Evolutionary conservation across 2,888 invertebrate genomes (phyloP).

Genomic region (Zaprionus obscuricornis): DNA sequence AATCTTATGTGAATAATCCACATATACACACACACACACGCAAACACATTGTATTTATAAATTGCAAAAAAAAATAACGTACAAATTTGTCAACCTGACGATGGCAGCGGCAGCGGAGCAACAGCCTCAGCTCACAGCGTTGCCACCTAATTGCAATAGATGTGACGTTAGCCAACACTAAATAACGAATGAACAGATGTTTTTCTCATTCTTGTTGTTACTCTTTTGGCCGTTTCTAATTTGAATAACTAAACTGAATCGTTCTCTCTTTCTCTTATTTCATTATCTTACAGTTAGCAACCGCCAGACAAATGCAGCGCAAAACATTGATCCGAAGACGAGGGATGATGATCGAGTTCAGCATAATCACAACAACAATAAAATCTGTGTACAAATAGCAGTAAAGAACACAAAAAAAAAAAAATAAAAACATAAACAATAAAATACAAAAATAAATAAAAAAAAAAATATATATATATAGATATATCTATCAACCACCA

Average conservation of each 20-base stretch:
- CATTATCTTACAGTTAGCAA: conserved; percentile 22
- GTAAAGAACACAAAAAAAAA: conserved; percentile 5
- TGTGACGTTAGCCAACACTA: conserved; percentile 36
- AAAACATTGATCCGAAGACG: conserved; percentile 41
- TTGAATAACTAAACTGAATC: conserved; percentile 16
- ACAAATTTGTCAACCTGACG: too few relatives aligned
- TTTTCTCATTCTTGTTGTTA: conserved; percentile 1
- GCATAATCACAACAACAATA: conserved; percentile 25
- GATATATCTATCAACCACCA: too few relatives aligned
- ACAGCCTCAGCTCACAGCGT: conserved; percentile 9
- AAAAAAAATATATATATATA: conserved; percentile 14
- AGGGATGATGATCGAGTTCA: conserved; percentile 55
- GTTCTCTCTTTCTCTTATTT: neutral
- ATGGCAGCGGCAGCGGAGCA: too few relatives aligned
- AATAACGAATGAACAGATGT: conserved; percentile 20
- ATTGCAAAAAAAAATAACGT: too few relatives aligned
- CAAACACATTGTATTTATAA: neutral
- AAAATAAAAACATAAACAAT: conserved; percentile 1
- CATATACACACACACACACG: neutral
- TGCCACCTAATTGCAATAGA: conserved; percentile 36
- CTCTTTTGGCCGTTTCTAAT: conserved; percentile 29
- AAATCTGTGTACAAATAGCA: conserved; percentile 55
- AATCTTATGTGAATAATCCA: too few relatives aligned
- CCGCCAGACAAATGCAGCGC: conserved; percentile 57
- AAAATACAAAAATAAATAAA: neutral